Evolutionary conservation across 2,797 vertebrate species (phyloP).

Genomic region (Helarctos malayanus): DNA sequence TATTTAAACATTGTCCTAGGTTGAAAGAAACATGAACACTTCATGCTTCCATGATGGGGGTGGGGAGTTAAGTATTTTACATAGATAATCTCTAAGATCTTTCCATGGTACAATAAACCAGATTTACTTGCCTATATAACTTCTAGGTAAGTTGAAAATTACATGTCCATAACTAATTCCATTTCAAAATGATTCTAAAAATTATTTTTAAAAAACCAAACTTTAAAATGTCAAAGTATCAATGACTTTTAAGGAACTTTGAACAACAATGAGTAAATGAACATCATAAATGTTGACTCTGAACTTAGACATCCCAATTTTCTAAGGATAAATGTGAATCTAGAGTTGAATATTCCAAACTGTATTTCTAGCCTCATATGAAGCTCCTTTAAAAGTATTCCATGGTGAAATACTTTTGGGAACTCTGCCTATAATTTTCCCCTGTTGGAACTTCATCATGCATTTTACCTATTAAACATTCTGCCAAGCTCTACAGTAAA

Average conservation of each 20-base stretch:
- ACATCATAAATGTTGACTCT: neutral
- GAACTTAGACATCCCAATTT: neutral
- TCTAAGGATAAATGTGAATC: neutral
- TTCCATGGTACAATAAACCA: neutral
- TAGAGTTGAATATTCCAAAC: neutral
- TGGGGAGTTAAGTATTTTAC: neutral
- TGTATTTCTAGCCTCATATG: neutral
- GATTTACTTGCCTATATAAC: neutral
- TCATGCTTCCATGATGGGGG: neutral
- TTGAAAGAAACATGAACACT: neutral
- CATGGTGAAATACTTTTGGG: slow-evolving; percentile 52
- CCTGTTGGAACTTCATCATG: slow-evolving; percentile 38
- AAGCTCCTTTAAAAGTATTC: neutral
- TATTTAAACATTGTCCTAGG: neutral
- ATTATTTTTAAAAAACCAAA: neutral
- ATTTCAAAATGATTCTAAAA: neutral
- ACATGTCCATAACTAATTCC: neutral
- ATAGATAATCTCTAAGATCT: neutral
- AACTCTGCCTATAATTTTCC: slow-evolving; percentile 32
- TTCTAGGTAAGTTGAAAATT: neutral
- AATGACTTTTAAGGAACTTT: neutral
- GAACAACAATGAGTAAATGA: neutral
- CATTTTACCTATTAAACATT: slow-evolving; percentile 63
- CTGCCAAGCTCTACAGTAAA: slow-evolving; percentile 75
- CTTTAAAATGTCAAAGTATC: neutral